Conservation (phyloP, 2,113 vertebrate genomes). For the Sialia sialis region DNA sequence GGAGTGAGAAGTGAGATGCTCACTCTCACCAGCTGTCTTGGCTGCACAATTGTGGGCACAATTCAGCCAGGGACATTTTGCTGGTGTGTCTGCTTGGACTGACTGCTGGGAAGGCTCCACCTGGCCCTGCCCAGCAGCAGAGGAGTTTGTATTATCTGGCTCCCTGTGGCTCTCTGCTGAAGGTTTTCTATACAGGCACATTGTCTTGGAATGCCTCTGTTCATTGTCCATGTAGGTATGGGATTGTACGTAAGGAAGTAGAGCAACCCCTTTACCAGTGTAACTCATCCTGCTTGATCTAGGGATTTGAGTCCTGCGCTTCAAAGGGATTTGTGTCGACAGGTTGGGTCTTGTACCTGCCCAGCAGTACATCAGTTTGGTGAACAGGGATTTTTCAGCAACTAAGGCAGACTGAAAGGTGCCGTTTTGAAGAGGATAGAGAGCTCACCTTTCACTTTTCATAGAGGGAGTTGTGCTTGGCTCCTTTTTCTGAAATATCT, state of each 20-base stretch:
- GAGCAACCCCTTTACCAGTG: not conserved
- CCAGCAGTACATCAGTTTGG: not conserved
- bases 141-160: not conserved
- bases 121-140: not conserved
- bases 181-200: not conserved
- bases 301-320: not conserved
- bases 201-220: not conserved
- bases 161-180: not conserved
- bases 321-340: not conserved
- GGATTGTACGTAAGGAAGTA: not conserved
- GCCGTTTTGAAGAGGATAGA: not conserved
- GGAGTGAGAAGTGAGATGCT: not conserved
- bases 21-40: not conserved
- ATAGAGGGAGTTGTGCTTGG: not conserved
- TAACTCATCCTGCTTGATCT: not conserved
- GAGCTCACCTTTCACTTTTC: not conserved
- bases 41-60: not conserved
- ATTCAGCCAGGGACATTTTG: not conserved
- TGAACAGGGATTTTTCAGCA: not conserved
- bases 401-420: not conserved
- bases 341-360: not conserved
- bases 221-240: accelerated
- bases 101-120: not conserved
- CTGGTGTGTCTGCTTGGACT: not conserved
- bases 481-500: not conserved